Percentiles rank a stretch among this genome's conserved stretches.
Evolutionary conservation across 2,113 vertebrate genomes (phyloP).

Genomic region (Tupaia chinensis): DNA sequence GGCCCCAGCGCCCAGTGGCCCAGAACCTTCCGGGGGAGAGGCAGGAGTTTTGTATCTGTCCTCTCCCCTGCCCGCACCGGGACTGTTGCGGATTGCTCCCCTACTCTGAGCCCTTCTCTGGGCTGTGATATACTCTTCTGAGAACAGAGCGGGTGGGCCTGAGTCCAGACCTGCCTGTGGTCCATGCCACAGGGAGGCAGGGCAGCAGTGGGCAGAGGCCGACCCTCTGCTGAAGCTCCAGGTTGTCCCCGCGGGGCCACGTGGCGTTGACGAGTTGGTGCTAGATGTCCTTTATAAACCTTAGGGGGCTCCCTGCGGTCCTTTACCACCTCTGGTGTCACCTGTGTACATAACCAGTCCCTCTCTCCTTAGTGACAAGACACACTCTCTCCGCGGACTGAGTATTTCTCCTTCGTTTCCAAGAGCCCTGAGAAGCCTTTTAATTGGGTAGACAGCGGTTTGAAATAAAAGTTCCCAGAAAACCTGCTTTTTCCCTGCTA

Average conservation of each 20-base stretch:
- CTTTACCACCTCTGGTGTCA: rapidly evolving
- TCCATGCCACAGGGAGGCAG: not conserved
- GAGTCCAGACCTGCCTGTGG: not conserved
- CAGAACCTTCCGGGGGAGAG: constrained; percentile 9
- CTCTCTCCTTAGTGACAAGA: not conserved
- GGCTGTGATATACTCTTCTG: not conserved
- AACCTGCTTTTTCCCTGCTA: not conserved
- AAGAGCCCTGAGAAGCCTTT: constrained; percentile 33
- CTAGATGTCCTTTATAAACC: not conserved
- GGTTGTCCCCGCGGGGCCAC: rapidly evolving
- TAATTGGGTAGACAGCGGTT: constrained; percentile 5
- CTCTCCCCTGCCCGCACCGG: not conserved
- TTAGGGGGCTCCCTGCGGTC: not conserved
- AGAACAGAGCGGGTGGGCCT: rapidly evolving
- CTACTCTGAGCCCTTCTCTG: not conserved
- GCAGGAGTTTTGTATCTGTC: not conserved
- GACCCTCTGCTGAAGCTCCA: rapidly evolving
- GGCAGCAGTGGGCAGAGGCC: not conserved
- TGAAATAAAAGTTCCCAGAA: constrained; percentile 75
- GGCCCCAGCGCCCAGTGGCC: not conserved
- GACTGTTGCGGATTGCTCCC: not conserved
- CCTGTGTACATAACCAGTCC: not conserved
- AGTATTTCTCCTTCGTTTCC: not conserved
- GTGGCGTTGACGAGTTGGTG: not conserved
- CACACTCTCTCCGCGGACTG: not conserved